Evolutionary conservation across 2,888 invertebrate species (phyloP), one percentile per base, ranked within the genome.

Genomic region (Caenorhabditis sinica): DNA sequence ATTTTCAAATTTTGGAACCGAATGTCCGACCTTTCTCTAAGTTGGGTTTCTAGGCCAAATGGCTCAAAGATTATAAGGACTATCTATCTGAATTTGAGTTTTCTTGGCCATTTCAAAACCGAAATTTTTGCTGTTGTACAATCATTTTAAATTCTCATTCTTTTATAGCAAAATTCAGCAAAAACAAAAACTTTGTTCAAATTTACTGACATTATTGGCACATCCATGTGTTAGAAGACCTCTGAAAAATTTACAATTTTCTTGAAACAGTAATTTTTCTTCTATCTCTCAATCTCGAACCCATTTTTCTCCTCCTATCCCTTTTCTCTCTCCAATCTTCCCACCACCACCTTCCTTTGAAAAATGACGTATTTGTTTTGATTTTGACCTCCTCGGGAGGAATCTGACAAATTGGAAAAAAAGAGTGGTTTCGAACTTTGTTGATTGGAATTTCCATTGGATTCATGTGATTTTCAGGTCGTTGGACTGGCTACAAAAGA

Each of bases 381-480:
- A 56, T 75, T 56, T 75, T 61, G 68, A n/a, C 8, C 36, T 11
- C 6, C 9, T 13, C 40, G 8, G n/a, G 33, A 33, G 33, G 33
- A 33, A 33, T 33, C 40, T 40, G 40, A 13, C 40, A 11, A 13
- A 13, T 40, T 13, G 40, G 40, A 28, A 25, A 13, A 60, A 49
- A 30, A 45, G 36, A 17, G 33, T 69, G 45, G 68, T 60, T 61
- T 49, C 40, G 49, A 60, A 76, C 69, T 65, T 30, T 58, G 63
- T 58, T 80, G 60, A 53, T 63, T 30, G n/a, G 43, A 45, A 23
- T 51, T 40, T 23, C 11, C 56, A 49, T 33, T 49, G 20, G 13
- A 17, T 68, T 60, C 76, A 58, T 66, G 58, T 75, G 75, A 75
- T 65, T 43, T 30, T 30, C 25, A 65, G 40, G 65, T 74, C 65